Conservation (phyloP, 2,888 invertebrate species). For the Pseudococcus viburni region DNA sequence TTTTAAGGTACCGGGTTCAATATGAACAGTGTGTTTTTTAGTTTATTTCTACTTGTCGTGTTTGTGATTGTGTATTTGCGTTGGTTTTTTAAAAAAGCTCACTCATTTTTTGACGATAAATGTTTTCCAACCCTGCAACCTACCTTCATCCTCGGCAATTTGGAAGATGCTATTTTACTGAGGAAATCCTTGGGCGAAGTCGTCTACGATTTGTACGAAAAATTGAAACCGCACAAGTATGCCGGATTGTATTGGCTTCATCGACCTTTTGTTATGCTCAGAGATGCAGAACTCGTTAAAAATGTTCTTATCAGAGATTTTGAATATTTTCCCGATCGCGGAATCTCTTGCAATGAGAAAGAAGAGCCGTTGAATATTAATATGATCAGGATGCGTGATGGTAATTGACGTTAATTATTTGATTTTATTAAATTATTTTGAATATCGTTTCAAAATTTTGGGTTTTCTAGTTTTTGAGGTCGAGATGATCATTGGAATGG, state of each 20-base stretch:
- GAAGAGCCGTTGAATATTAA: slow-evolving; percentile 20
- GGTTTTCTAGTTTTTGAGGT: too few relatives aligned
- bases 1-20: neutral
- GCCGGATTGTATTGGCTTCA: slow-evolving; percentile 1
- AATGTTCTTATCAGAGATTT: neutral
- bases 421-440: too few relatives aligned
- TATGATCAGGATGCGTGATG: neutral
- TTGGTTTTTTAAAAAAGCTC: slow-evolving; percentile 8
- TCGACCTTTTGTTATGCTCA: slow-evolving; percentile 2
- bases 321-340: neutral
- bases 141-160: neutral
- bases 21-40: neutral
- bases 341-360: neutral
- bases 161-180: neutral
- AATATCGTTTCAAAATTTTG: too few relatives aligned
- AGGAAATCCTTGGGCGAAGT: neutral
- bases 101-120: neutral
- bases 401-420: neutral
- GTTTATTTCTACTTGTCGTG: neutral
- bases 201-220: neutral
- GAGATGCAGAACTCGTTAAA: neutral
- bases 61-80: neutral
- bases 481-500: too few relatives aligned
- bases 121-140: neutral
- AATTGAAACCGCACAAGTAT: neutral